Base-by-base conservation (phyloP, 2,888 invertebrate species). In the Dasysyrphus tricinctus region DNA sequence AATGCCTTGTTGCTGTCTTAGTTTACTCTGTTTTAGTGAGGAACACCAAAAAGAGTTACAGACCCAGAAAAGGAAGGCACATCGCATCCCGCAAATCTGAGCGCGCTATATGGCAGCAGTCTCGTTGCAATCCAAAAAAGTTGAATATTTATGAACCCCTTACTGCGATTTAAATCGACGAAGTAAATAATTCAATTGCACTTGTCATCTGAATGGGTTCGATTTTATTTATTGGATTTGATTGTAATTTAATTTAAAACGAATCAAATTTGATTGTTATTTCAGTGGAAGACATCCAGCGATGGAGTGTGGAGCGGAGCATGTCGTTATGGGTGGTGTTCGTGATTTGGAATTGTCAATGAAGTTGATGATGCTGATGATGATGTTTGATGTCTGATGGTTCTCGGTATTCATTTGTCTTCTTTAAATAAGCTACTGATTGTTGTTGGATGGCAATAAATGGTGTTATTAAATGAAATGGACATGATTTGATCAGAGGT, bases 181-280 rank as follows among this genome's bases (percentile, higher is more conserved):
- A 72, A 89, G 89, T 87, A 90, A 90, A 82, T 90, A 90, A 90
- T 88, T 89, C 88, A 88, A 89, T 88, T 88, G 89, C 88, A 89
- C 88, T 89, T 89, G 89, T 88, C 88, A 88, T 80, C 70, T 83
- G 85, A 85, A 88, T 86, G 78, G 86, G 39, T 86, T 81, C 56
- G 73, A 77, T 79, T 80, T 84, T 76, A 81, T 79, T 82, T 83
- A 84, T 80, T 88, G 88, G 81, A 86, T 86, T 86, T 85, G 88
- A 85, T 85, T 85, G 85, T 86, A 86, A 86, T 86, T 86, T 86
- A 86, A 86, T 86, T 86, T 86, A 86, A 86, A 86, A 82, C 78
- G 82, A 86, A 82, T 86, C 86, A 86, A 86, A 70, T 75, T 82
- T 82, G 86, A 86, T 86, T 86, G 86, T 86, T 82, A 78, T 82